Percentiles rank a stretch among this genome's conserved stretches.
These are phyloP conservation scores for Bombylius discolor DNA, from an alignment of 2,888 invertebrate genomes.

Conservation along the genomic window DNA sequence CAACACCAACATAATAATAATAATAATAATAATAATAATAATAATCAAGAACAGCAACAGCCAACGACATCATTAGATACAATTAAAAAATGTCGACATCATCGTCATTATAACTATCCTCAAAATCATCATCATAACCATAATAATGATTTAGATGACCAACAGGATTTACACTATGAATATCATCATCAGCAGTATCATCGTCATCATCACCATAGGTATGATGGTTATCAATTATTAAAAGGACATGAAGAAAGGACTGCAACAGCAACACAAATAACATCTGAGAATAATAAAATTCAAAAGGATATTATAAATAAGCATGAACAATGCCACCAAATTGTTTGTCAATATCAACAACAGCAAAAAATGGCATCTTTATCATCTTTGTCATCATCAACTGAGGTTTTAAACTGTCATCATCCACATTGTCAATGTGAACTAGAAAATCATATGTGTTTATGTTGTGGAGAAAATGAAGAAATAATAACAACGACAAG, in stretches of 20 bases:
- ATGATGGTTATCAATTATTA: too few relatives aligned
- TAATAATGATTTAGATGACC: too few relatives aligned
- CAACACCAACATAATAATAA: background rate
- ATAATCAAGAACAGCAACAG: background rate
- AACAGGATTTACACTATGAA: too few relatives aligned
- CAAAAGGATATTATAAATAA: background rate
- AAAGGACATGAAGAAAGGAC: background rate
- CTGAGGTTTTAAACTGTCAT: background rate
- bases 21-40: background rate
- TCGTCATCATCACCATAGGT: too few relatives aligned
- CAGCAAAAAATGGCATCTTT: too few relatives aligned
- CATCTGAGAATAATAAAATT: background rate
- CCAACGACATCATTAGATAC: background rate
- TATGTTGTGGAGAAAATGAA: background rate
- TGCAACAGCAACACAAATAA: background rate
- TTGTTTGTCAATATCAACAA: background rate
- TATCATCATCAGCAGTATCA: too few relatives aligned
- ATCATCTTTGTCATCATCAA: background rate
- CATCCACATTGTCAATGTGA: background rate
- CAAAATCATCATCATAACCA: background rate
- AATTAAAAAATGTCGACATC: background rate
- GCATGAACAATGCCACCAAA: background rate
- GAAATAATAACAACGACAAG: too few relatives aligned
- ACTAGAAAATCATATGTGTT: background rate
- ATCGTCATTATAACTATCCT: conserved; percentile 1